Conservation (phyloP, 2,888 invertebrate genomes). For the Troglohyphantes excavatus region DNA sequence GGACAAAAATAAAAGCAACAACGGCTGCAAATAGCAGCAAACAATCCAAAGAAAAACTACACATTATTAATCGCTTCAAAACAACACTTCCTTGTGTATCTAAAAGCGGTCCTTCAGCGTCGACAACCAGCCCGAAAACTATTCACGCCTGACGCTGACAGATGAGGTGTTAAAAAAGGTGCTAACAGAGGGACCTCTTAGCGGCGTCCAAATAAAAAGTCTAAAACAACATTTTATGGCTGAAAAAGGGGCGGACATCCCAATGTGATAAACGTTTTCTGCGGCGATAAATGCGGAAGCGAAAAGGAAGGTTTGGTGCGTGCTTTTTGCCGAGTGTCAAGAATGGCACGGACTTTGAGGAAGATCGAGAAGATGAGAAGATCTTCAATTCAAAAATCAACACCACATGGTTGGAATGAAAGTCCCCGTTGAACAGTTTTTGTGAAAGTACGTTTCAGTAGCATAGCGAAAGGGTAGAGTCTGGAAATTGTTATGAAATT, state of each 20-base stretch:
- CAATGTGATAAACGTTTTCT: slow-evolving; percentile 43
- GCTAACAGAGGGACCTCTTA: slow-evolving; percentile 46
- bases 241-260: slow-evolving; percentile 52
- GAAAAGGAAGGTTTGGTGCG: neutral
- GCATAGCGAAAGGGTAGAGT: too few relatives aligned
- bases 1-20: neutral
- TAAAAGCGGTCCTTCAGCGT: neutral
- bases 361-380: slow-evolving; percentile 45
- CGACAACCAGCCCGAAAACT: slow-evolving; percentile 14
- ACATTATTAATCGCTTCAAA: neutral
- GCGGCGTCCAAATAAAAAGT: slow-evolving; percentile 50
- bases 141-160: slow-evolving; percentile 47
- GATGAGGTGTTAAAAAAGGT: slow-evolving; percentile 65
- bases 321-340: slow-evolving; percentile 33
- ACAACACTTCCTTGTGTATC: slow-evolving; percentile 6
- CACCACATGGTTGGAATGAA: neutral
- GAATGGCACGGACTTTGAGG: slow-evolving; percentile 41
- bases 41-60: neutral
- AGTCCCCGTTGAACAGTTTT: neutral
- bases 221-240: slow-evolving; percentile 41
- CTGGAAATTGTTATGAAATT: too few relatives aligned
- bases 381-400: slow-evolving; percentile 6
- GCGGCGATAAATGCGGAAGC: slow-evolving; percentile 28
- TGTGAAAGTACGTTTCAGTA: too few relatives aligned
- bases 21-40: neutral